Conservation (phyloP, 2,113 vertebrate species). For the Eubucco bourcierii region DNA sequence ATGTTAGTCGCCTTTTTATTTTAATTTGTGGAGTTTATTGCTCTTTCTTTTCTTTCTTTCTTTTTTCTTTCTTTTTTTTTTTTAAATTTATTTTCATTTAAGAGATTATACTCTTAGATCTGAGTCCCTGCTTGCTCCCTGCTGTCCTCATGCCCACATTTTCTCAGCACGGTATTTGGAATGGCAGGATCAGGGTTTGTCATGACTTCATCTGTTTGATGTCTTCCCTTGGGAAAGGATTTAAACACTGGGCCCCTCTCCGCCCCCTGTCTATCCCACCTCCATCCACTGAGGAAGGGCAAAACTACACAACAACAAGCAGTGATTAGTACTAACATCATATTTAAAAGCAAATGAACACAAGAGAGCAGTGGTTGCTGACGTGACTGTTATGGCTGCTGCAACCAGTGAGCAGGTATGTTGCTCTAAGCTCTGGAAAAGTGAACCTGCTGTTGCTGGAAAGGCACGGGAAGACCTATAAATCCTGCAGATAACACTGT, state of each 20-base stretch:
- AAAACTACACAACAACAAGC: neutral
- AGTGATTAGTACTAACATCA: neutral
- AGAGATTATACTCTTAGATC: neutral
- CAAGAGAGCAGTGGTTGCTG: neutral
- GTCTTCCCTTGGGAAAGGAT: neutral
- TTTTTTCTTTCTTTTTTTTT: neutral
- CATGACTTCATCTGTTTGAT: slow-evolving; percentile 25
- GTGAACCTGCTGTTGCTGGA: neutral
- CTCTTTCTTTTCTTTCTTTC: neutral
- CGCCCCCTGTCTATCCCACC: neutral
- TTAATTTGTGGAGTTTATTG: slow-evolving; percentile 5
- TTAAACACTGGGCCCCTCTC: neutral
- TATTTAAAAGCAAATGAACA: neutral
- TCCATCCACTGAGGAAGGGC: neutral
- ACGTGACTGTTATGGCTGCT: fast-evolving
- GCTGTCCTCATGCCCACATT: neutral
- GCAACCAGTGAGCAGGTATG: neutral
- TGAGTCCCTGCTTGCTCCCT: neutral
- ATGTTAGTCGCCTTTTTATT: slow-evolving; percentile 36
- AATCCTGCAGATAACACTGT: slow-evolving; percentile 42
- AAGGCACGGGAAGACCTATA: neutral
- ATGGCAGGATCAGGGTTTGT: slow-evolving; percentile 19
- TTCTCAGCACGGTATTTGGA: neutral
- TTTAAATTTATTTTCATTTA: no score
- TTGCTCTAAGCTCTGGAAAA: neutral